Evolutionary conservation across 2,888 invertebrate genomes (phyloP).

Genomic region (Xylota segnis): DNA sequence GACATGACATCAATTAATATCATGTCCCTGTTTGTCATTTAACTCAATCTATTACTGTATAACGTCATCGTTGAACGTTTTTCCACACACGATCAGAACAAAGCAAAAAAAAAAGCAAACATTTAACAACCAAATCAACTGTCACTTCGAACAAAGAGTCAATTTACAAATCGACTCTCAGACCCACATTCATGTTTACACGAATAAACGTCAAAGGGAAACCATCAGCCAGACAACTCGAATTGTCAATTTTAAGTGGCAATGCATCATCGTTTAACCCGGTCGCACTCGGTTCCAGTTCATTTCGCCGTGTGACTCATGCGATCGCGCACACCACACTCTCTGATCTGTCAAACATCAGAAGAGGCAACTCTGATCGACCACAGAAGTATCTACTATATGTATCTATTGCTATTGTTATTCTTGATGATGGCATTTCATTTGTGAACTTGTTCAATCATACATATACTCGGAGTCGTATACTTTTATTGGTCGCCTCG

Average conservation of each 20-base stretch:
- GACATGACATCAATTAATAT: not conserved
- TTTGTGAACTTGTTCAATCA: constrained; percentile 60
- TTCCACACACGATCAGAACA: constrained; percentile 5
- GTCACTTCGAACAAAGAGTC: constrained; percentile 67
- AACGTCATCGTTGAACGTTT: constrained; percentile 29
- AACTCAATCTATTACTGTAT: not conserved
- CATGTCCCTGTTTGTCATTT: not conserved
- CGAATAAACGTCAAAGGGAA: constrained; percentile 67
- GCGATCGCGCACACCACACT: not conserved
- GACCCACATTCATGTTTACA: constrained; percentile 69
- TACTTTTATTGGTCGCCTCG: constrained; percentile 62
- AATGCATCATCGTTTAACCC: constrained; percentile 75
- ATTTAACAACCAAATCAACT: constrained; percentile 13
- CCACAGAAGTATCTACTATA: not conserved
- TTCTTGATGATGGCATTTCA: constrained; percentile 51
- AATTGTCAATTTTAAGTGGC: constrained; percentile 69
- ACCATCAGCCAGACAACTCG: constrained; percentile 63
- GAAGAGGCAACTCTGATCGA: constrained; percentile 16
- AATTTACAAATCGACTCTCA: constrained; percentile 62
- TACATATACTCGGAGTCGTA: constrained; percentile 40
- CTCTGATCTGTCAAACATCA: constrained; percentile 37
- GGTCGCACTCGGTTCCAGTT: constrained; percentile 57
- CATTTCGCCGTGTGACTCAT: constrained; percentile 58
- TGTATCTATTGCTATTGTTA: constrained; percentile 7
- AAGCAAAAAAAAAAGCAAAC: not conserved